Evolutionary conservation across 92 coral and sea anemone genomes (phyloP).

Genomic region (Zoanthus solanderi): DNA sequence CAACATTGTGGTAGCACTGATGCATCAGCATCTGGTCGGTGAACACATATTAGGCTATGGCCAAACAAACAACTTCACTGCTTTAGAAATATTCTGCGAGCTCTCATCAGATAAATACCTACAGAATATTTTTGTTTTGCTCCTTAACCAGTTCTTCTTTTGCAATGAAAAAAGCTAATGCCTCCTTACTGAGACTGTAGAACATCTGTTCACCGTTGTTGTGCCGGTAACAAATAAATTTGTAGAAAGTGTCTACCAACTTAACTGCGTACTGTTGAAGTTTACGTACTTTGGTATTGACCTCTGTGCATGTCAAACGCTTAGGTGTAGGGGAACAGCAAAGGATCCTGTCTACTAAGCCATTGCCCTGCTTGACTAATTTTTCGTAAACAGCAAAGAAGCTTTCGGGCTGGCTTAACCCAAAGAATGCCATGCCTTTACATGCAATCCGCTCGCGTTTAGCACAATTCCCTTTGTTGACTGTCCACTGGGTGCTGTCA

Average conservation of each 20-base stretch:
- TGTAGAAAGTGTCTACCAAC: no score
- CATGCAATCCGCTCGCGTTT: background rate
- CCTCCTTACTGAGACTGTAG: no score
- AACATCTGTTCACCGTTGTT: no score
- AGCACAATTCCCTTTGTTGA: no score
- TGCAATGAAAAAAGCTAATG: no score
- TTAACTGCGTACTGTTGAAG: no score
- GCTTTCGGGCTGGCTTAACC: background rate
- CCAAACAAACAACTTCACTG: slow-evolving; percentile 43
- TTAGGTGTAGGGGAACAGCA: slow-evolving; percentile 28
- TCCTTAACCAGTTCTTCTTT: slow-evolving; percentile 29
- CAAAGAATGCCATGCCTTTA: background rate
- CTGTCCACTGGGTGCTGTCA: no score
- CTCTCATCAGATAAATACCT: slow-evolving; percentile 11
- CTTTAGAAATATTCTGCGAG: slow-evolving; percentile 45
- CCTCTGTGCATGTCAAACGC: slow-evolving; percentile 33
- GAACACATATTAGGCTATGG: slow-evolving; percentile 25
- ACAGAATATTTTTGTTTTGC: slow-evolving; percentile 42
- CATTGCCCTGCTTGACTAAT: slow-evolving; percentile 34
- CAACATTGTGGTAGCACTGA: no score
- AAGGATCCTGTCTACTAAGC: slow-evolving; percentile 52
- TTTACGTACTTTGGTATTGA: slow-evolving; percentile 23
- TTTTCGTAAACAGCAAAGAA: slow-evolving; percentile 16
- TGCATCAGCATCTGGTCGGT: slow-evolving; percentile 29
- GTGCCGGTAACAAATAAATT: no score